These are phyloP conservation scores for Regulus satrapa DNA, from an alignment of 2,113 vertebrate genomes.

Conservation along the genomic window DNA sequence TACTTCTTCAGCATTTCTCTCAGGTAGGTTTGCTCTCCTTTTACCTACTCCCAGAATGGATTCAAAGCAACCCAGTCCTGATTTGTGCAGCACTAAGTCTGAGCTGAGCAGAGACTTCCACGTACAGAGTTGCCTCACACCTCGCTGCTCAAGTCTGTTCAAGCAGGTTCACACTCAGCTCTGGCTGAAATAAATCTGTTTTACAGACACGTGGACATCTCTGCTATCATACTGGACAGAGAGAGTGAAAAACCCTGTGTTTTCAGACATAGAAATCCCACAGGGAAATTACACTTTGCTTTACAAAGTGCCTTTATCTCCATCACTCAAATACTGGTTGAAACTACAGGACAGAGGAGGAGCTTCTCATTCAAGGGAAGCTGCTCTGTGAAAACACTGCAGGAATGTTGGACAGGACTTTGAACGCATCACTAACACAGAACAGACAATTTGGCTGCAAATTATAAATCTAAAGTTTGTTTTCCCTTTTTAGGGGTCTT, in stretches of 20 bases:
- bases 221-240: background rate
- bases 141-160: background rate
- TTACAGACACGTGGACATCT: background rate
- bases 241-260: background rate
- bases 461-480: background rate
- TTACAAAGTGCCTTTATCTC: background rate
- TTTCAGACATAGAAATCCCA: background rate
- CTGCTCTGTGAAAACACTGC: background rate
- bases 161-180: background rate
- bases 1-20: background rate
- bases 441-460: background rate
- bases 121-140: rapidly evolving
- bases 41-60: background rate
- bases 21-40: background rate
- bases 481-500: background rate
- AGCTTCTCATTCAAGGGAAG: background rate
- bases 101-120: background rate
- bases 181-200: background rate
- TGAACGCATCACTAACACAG: background rate
- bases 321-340: background rate
- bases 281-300: background rate
- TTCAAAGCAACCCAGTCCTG: background rate
- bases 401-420: background rate
- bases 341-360: background rate
- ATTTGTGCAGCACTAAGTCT: background rate